Conservation (phyloP, 2,888 invertebrate species). For the Papilio demoleus region DNA sequence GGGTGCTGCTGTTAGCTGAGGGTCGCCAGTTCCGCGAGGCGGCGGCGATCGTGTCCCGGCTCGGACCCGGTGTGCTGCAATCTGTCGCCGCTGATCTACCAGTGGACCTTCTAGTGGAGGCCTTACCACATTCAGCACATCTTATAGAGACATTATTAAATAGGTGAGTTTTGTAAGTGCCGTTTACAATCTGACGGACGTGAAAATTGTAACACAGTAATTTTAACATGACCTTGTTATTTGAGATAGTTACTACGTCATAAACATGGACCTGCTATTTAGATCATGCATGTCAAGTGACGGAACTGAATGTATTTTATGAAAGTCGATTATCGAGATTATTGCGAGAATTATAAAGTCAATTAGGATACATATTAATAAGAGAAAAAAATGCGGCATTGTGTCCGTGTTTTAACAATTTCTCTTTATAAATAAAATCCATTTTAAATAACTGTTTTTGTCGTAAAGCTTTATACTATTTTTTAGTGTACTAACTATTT, state of each 20-base stretch:
- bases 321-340: slow-evolving; percentile 18
- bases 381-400: not conserved
- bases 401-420: not conserved
- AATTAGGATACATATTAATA: slow-evolving; percentile 14
- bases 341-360: slow-evolving; percentile 5
- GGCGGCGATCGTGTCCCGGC: slow-evolving; percentile 90
- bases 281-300: not conserved
- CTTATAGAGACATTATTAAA: slow-evolving; percentile 92
- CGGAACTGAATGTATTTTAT: not conserved
- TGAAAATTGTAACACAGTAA: no score
- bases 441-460: no score
- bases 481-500: no score
- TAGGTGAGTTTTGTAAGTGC: slow-evolving; percentile 74
- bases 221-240: no score
- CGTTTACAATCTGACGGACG: no score
- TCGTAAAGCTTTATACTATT: no score
- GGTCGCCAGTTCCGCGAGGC: slow-evolving; percentile 96
- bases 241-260: not conserved
- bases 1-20: slow-evolving; percentile 92
- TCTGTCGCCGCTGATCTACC: slow-evolving; percentile 91
- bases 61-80: slow-evolving; percentile 91
- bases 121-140: slow-evolving; percentile 93
- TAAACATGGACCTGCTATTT: not conserved
- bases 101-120: slow-evolving; percentile 93
- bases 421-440: not conserved